phyloP scores from a whole-genome alignment of 2,113 vertebrate genomes.

The Marmota flaviventris region DNA sequence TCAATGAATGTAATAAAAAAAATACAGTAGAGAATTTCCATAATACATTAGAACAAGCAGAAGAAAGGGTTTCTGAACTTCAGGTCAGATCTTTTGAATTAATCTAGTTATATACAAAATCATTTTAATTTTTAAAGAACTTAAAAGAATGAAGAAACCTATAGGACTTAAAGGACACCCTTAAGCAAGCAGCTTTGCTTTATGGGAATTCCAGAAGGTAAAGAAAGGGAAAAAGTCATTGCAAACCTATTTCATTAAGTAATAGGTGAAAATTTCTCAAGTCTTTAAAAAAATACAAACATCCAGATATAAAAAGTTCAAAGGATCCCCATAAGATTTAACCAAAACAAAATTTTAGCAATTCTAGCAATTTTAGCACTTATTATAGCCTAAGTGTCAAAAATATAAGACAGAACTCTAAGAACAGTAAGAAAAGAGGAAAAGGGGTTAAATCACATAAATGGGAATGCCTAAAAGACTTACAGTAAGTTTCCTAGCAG shows the following conservation, averaged over 20 bases:
- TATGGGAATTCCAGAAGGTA: background rate
- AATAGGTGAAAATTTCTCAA: too few species aligned
- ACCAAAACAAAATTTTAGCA: too few species aligned
- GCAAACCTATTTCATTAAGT: too few species aligned
- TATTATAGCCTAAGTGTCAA: too few species aligned
- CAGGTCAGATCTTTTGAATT: background rate
- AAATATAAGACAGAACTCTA: too few species aligned
- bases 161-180: background rate
- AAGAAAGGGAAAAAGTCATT: too few species aligned
- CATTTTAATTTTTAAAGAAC: background rate
- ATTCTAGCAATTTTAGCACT: too few species aligned
- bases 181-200: background rate
- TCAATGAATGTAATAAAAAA: too few species aligned
- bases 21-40: background rate
- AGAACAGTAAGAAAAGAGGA: too few species aligned
- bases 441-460: background rate
- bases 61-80: background rate
- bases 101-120: background rate
- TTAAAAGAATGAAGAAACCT: background rate
- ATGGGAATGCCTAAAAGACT: background rate
- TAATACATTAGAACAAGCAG: background rate
- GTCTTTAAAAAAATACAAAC: too few species aligned
- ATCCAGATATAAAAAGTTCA: too few species aligned
- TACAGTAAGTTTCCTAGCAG: background rate
- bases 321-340: too few species aligned